Base-by-base conservation (phyloP, 2,797 vertebrate species). In the Odontamblyopus rebecca region DNA sequence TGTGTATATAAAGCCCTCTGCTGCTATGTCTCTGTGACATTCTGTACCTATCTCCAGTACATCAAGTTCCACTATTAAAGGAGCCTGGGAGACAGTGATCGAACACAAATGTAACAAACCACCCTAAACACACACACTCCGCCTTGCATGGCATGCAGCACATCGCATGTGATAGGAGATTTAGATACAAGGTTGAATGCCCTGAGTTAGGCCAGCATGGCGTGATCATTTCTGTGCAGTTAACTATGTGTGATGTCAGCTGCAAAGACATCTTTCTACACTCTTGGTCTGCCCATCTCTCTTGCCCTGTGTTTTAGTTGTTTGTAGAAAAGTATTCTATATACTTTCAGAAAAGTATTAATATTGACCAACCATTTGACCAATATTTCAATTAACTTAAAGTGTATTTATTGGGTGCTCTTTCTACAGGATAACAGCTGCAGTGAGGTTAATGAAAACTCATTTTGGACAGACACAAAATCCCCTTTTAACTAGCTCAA, bases 181-280 rank as follows among this genome's bases (percentile, higher is more conserved):
- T 56, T 67, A 29, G 38, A 71, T 59, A 54, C 70, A 62, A 61
- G 69, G 53, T 1, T 29, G 27, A 38, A 69, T 35, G 61, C 19
- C 68, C 73, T 35, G 70, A 62, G 57, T 76, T 73, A 30, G 35
- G 30, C 57, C 67, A 64, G 7, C 74, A 50, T 79, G 13, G 67
- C 77, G 68, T 85, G 76, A 84, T 83, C 54, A 1, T 63, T 48
- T 64, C 76, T 71, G 35, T 74, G 61, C 64, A 65, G 48, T 70
- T 61, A 64, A 79, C 70, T 48, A 69, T 57, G 74, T 48, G 73
- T 77, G 75, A 82, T 81, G 78, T 81, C 73, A 80, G 78, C 70
- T 78, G 67, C 66, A 29, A 70, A 78, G 8, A 59, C 48, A 48
- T 63, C 57, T 41, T 16, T 74, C 69, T 57, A 51, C 71, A 0